phyloP scores from a whole-genome alignment of 2,797 vertebrate genomes.

The Pagetopsis macropterus region DNA sequence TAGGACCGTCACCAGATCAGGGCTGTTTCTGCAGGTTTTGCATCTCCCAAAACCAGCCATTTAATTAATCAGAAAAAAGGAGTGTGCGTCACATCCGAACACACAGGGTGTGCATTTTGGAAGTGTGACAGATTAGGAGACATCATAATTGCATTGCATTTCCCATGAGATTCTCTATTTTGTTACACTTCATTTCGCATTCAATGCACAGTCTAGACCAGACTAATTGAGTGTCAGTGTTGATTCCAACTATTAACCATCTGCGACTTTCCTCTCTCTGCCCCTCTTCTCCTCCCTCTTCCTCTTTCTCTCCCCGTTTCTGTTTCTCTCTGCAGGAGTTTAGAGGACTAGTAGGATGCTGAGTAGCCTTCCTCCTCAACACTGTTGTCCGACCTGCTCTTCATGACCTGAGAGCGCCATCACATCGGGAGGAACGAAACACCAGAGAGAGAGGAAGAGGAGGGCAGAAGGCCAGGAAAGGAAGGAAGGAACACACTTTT shows the following conservation, averaged over 20 bases:
- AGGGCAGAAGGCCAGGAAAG: constrained; percentile 67
- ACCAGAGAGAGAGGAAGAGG: constrained; percentile 61
- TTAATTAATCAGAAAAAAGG: neutral
- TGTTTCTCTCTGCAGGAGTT: constrained; percentile 64
- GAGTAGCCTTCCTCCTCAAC: constrained; percentile 71
- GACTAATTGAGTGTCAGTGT: constrained; percentile 55
- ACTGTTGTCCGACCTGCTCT: constrained; percentile 71
- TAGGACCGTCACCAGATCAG: neutral
- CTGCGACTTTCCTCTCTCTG: constrained; percentile 41
- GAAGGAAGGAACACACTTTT: constrained; percentile 61
- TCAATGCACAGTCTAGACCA: constrained; percentile 57
- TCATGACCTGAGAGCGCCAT: constrained; percentile 81
- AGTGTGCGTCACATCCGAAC: constrained; percentile 3
- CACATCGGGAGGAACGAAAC: constrained; percentile 70
- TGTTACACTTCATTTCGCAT: constrained; percentile 55
- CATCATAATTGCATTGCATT: constrained; percentile 47
- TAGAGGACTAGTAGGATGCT: constrained; percentile 81
- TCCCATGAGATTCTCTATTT: constrained; percentile 49
- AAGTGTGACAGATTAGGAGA: constrained; percentile 42
- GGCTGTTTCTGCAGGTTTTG: neutral
- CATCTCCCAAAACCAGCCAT: neutral
- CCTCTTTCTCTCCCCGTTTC: constrained; percentile 2
- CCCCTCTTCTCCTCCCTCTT: constrained; percentile 10
- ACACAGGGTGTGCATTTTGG: constrained; percentile 6
- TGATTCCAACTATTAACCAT: constrained; percentile 70